Percentiles rank a stretch among this genome's conserved stretches.
phyloP scores from a whole-genome alignment of 1,140 invertebrate species.

The Globodera rostochiensis region DNA sequence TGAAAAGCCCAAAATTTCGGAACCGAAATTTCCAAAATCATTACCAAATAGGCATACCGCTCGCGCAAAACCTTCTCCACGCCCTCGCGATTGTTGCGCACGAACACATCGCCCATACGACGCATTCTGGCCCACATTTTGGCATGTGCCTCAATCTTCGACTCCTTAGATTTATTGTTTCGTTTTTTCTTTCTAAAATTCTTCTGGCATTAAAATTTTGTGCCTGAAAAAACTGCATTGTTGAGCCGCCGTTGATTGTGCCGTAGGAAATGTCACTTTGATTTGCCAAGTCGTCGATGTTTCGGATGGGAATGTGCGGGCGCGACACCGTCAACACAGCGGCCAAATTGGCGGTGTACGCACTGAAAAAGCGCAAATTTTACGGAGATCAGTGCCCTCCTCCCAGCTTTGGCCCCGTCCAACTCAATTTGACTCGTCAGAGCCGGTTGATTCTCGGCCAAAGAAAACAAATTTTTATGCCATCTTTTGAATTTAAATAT shows the following conservation, averaged over 20 bases:
- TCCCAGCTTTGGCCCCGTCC: too few relatives aligned
- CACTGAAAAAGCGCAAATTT: too few relatives aligned
- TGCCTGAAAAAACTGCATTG: conserved; percentile 61
- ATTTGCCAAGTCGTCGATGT: conserved; percentile 86
- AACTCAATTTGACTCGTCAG: too few relatives aligned
- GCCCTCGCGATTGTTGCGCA: conserved; percentile 84
- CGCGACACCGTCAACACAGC: conserved; percentile 89
- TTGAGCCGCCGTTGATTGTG: conserved; percentile 81
- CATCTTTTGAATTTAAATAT: too few relatives aligned
- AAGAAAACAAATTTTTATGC: too few relatives aligned
- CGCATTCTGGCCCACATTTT: conserved; percentile 98
- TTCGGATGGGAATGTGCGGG: conserved; percentile 93
- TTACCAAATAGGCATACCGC: conserved; percentile 89
- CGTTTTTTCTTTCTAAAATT: neutral
- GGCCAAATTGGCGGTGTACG: conserved; percentile 80
- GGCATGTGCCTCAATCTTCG: conserved; percentile 85
- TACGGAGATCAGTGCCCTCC: too few relatives aligned
- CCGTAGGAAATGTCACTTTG: conserved; percentile 93
- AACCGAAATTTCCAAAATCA: neutral
- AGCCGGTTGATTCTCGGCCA: too few relatives aligned
- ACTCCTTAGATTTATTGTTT: conserved; percentile 70
- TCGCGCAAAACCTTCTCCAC: conserved; percentile 81
- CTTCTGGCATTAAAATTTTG: neutral
- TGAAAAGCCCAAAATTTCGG: neutral
- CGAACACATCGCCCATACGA: conserved; percentile 80